Evolutionary conservation across 2,113 vertebrate genomes (phyloP).

Genomic region (Chaenocephalus aceratus): DNA sequence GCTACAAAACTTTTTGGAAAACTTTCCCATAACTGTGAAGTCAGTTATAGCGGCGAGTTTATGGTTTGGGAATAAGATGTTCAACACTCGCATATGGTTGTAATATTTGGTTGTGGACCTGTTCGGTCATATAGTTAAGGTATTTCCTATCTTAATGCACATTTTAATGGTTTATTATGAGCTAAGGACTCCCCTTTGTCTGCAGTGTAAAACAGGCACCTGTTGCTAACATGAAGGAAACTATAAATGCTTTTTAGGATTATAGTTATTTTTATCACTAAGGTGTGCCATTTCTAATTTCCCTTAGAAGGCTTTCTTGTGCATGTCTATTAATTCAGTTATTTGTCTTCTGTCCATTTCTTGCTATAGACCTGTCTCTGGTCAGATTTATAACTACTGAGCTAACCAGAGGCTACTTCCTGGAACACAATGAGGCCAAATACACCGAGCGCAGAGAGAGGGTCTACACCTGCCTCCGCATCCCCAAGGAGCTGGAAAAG

Average conservation of each 20-base stretch:
- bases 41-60: neutral
- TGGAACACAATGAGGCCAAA: slow-evolving; percentile 99
- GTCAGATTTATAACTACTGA: slow-evolving; percentile 95
- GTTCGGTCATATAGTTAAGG: neutral
- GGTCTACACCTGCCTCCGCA: slow-evolving; percentile 96
- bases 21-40: neutral
- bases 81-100: neutral
- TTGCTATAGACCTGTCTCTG: slow-evolving; percentile 89
- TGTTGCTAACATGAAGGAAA: neutral
- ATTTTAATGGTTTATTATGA: neutral
- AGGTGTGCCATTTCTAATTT: neutral
- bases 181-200: neutral
- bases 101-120: neutral
- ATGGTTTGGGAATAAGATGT: slow-evolving; percentile 11
- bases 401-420: slow-evolving; percentile 97
- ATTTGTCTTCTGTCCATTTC: slow-evolving; percentile 24
- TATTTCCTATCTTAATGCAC: neutral
- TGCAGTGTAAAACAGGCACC: neutral
- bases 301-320: neutral
- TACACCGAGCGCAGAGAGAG: slow-evolving; percentile 96
- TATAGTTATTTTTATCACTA: neutral
- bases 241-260: neutral
- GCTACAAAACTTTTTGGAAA: neutral
- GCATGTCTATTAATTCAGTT: slow-evolving; percentile 32
- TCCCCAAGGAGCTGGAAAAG: slow-evolving; percentile 98